Evolutionary conservation across 2,888 invertebrate species (phyloP), one percentile per base, ranked within the genome.

Genomic region (Amphipyra berbera): DNA sequence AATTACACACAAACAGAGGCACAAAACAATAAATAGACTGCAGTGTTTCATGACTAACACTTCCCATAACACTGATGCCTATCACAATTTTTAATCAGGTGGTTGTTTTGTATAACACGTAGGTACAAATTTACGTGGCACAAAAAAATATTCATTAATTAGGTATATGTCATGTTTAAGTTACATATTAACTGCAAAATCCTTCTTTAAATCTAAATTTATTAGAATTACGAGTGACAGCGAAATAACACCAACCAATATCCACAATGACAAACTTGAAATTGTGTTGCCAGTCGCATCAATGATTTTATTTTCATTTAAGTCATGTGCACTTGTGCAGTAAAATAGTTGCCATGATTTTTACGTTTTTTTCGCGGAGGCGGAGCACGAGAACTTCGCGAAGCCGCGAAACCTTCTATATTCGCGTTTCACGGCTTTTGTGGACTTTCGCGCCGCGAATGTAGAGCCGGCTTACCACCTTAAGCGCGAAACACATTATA

Each of bases 1-100:
- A 81, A 85, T 88, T 84, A 90, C 84, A 87, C 86, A 84, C 73
- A 89, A 82, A 81, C 75, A 85, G 74, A 90, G 81, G 82, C 88
- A 88, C 78, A 93, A 88, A 88, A 92, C 82, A 86, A 92, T 88
- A 87, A 92, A 85, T 81, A 91, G 86, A 89, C 85, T 85, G 81
- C 87, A 82, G 88, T 85, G 87, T 89, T 92, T 90, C 94, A 95
- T 95, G 92, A 89, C 83, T 89, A 87, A 85, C 82, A 82, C 87
- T 90, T 90, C 86, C 92, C 93, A 92, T 92, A 90, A 87, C 93
- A 92, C 77, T 40, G 66, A 58, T 58, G 54, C 62, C 40, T 54
- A 68, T 50, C 42, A 62, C 64, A 64, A 61, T 62, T 70, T 61
- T 37, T 48, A 57, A 69, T 56, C 35, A 41, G 47, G 40, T 54